A percentile compares a stretch with the other conserved stretches of the same genome.
Evolutionary conservation across 2,113 vertebrate species (phyloP).

Genomic region (Boulengeromyrus knoepffleri): DNA sequence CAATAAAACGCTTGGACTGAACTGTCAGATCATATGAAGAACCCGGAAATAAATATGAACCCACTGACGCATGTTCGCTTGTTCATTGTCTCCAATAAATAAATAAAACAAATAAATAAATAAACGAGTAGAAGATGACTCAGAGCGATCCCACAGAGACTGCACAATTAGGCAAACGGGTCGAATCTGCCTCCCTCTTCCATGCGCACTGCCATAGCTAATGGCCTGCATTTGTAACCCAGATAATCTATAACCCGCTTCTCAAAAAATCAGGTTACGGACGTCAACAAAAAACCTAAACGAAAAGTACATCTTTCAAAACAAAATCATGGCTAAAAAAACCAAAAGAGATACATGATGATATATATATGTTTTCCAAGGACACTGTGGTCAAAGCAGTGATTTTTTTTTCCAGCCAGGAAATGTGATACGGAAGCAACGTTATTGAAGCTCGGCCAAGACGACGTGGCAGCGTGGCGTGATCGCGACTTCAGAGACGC

Average conservation of each 20-base stretch:
- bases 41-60: background rate
- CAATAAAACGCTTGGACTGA: background rate
- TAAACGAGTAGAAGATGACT: background rate
- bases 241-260: background rate
- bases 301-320: background rate
- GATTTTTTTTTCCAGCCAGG: background rate
- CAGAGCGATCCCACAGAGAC: background rate
- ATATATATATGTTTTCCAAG: background rate
- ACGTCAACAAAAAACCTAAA: background rate
- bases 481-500: slow-evolving; percentile 28
- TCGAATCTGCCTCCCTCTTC: background rate
- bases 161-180: background rate
- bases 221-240: background rate
- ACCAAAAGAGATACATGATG: background rate
- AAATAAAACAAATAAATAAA: background rate
- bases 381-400: background rate
- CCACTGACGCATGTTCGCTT: background rate
- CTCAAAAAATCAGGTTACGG: background rate
- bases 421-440: background rate
- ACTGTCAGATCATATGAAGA: background rate
- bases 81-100: background rate
- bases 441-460: slow-evolving; percentile 7
- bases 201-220: background rate
- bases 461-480: slow-evolving; percentile 17
- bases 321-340: background rate